Base-by-base conservation (phyloP, 2,888 invertebrate species). In the Platypus cylindrus region DNA sequence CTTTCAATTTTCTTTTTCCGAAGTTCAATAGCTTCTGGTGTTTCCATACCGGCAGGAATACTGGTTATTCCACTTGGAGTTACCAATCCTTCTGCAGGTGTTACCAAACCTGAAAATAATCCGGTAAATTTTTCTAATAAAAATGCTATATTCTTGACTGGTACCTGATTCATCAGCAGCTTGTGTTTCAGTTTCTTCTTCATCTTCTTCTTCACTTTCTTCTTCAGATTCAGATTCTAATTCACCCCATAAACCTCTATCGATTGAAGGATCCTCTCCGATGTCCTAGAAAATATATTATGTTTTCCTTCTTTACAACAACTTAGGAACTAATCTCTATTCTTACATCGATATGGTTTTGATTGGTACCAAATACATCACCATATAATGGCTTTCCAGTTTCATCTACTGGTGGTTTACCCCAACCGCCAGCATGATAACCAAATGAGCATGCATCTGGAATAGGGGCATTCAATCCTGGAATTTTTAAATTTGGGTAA, bases 341-440 rank as follows among this genome's bases (percentile, higher is more conserved):
- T 62, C 68, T 70, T 49, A 78, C 79, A 59, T 84, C 84, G 23
- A 75, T 70, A 2, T 80, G 78, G 17, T 69, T 70, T 27, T 72
- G 68, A 41, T 76, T 77, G 9, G 87, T 81, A 3, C 97, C 97
- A 57, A 98, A 99, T 2, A 98, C 98, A 63, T 98, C 98, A 2
- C 98, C 98, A 58, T 99, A 99, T 1, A 98, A 66, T 1, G 98
- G 98, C 59, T 93, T 85, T 22, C 98, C 98, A 42, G 80, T 82
- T 63, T 97, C 97, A 63, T 98, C 98, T 0, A 98, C 98, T 0
- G 98, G 98, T 8, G 98, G 98, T 60, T 98, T 98, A 40, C 98
- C 97, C 97, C 97, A 98, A 16, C 97, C 97, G 23, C 94, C 98
- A 1, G 97, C 95, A 65, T 98, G 97, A 63, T 98, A 98, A 12